Conservation (phyloP, 2,113 vertebrate genomes). For the Felis chaus region DNA sequence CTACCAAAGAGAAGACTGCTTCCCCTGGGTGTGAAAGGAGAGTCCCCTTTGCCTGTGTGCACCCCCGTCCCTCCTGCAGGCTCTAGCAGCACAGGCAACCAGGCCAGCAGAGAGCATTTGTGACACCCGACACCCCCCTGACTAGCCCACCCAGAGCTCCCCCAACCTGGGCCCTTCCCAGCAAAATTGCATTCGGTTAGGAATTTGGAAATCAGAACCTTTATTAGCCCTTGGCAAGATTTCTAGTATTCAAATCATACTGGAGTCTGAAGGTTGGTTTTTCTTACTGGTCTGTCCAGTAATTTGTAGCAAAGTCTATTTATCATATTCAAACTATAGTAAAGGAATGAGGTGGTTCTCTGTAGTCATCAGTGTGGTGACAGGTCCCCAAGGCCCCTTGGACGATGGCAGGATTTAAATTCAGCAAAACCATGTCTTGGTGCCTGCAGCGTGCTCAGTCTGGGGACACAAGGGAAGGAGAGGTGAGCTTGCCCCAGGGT, state of each 20-base stretch:
- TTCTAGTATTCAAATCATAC: background rate
- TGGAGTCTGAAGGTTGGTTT: background rate
- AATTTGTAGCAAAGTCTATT: background rate
- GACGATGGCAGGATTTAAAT: background rate
- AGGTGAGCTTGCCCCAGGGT: background rate
- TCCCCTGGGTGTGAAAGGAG: background rate
- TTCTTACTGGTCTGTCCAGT: background rate
- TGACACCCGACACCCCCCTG: background rate
- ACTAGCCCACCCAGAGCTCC: background rate
- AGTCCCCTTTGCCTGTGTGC: rapidly evolving
- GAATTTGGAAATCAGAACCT: background rate
- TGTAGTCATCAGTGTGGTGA: background rate
- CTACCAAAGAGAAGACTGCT: slow-evolving; percentile 36
- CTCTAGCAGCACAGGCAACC: background rate
- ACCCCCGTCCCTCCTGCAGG: background rate
- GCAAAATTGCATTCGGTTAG: background rate
- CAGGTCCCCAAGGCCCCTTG: background rate
- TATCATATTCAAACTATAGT: background rate
- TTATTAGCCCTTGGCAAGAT: background rate
- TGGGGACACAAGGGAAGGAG: background rate
- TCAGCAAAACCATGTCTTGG: background rate
- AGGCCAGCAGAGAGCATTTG: background rate
- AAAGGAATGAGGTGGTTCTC: background rate
- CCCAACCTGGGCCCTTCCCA: background rate
- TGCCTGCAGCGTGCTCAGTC: background rate